Evolutionary conservation across 2,113 vertebrate genomes (phyloP).

Genomic region (Limnothrissa miodon): DNA sequence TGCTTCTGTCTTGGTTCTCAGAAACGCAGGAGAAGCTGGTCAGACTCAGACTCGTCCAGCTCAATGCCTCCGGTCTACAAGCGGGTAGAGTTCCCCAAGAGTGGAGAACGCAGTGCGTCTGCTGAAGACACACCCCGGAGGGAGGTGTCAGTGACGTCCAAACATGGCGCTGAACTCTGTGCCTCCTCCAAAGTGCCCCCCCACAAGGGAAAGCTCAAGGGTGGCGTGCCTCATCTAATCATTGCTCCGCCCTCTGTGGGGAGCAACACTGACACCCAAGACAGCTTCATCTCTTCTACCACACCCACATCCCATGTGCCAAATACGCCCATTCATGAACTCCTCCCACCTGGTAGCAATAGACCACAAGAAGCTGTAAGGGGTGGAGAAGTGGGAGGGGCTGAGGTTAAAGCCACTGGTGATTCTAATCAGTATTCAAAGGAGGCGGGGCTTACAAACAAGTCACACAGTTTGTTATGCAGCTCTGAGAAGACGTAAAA

Average conservation of each 20-base stretch:
- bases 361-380: background rate
- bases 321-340: background rate
- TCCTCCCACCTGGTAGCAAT: background rate
- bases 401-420: background rate
- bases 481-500: background rate
- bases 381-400: background rate
- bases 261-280: slow-evolving; percentile 57
- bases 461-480: background rate
- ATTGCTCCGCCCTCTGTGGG: slow-evolving; percentile 38
- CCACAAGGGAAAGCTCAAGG: slow-evolving; percentile 31
- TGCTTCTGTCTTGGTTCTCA: slow-evolving; percentile 39
- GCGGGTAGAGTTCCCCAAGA: slow-evolving; percentile 32
- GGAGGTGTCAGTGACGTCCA: background rate
- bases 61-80: slow-evolving; percentile 32
- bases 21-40: slow-evolving; percentile 70
- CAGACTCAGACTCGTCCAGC: slow-evolving; percentile 43
- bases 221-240: slow-evolving; percentile 27
- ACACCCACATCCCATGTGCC: slow-evolving; percentile 23
- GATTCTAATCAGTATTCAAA: background rate
- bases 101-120: slow-evolving; percentile 20
- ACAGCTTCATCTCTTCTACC: slow-evolving; percentile 62
- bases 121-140: background rate
- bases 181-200: background rate
- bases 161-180: background rate
- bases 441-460: background rate